These are phyloP conservation scores for Lepidotrigona ventralis DNA, from an alignment of 1,140 invertebrate genomes.

Conservation along the genomic window DNA sequence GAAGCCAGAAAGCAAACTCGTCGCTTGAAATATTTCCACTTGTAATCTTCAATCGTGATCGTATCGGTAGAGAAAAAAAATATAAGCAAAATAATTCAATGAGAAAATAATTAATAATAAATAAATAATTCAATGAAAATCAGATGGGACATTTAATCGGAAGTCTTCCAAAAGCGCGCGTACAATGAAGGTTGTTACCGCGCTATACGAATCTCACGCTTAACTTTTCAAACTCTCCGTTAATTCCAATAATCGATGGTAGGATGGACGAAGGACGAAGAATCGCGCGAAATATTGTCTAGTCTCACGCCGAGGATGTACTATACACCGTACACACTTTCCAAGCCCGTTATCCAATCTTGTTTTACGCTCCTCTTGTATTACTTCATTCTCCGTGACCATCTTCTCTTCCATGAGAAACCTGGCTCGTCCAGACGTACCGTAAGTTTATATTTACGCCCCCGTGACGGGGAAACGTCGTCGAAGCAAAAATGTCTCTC, in stretches of 20 bases:
- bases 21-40: no score
- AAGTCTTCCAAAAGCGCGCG: no score
- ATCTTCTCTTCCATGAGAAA: not conserved
- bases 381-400: not conserved
- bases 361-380: not conserved
- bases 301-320: not conserved
- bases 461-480: not conserved
- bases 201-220: no score
- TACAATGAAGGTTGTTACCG: no score
- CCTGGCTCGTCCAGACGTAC: not conserved
- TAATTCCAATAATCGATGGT: not conserved
- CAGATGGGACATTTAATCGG: no score
- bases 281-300: conserved; percentile 9
- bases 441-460: no score
- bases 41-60: no score
- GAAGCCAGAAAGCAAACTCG: no score
- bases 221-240: not conserved
- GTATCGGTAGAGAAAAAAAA: no score
- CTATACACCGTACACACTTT: not conserved
- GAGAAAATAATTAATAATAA: no score
- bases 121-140: no score
- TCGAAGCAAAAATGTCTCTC: conserved; percentile 2
- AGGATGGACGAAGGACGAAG: not conserved
- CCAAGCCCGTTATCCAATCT: conserved; percentile 12
- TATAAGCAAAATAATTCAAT: no score